Evolutionary conservation across 2,797 vertebrate genomes (phyloP).

Genomic region (Emydoidea blandingii): DNA sequence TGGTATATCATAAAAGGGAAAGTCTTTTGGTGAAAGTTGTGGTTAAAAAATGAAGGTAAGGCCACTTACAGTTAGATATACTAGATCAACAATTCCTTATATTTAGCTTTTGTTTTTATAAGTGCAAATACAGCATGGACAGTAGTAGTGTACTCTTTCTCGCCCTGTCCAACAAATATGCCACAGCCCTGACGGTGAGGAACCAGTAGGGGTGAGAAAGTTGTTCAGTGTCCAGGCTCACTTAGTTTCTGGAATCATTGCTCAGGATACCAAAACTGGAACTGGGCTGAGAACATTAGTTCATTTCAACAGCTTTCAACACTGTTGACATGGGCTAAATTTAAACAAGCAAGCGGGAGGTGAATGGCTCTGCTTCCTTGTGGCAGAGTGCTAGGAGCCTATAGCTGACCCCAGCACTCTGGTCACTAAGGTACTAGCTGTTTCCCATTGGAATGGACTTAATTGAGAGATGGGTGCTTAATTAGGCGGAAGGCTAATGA

Average conservation of each 20-base stretch:
- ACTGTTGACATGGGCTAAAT: not conserved
- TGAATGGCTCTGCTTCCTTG: not conserved
- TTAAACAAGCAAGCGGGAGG: not conserved
- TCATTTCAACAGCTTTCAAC: not conserved
- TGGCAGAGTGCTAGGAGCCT: not conserved
- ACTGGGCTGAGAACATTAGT: not conserved
- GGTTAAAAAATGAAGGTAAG: conserved; percentile 59
- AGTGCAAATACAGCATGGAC: not conserved
- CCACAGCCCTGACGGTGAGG: not conserved
- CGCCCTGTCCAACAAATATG: rapidly evolving
- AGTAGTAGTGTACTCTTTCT: not conserved
- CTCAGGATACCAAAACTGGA: not conserved
- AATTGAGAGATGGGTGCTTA: not conserved
- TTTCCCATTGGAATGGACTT: not conserved
- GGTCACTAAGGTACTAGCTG: not conserved
- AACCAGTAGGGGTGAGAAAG: not conserved
- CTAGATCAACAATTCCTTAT: conserved; percentile 5
- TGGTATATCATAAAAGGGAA: conserved; percentile 31
- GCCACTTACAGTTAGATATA: conserved; percentile 42
- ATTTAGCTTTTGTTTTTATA: conserved; percentile 7
- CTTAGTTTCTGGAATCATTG: not conserved
- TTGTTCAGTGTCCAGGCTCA: not conserved
- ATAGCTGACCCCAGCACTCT: not conserved
- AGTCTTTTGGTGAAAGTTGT: conserved; percentile 52
- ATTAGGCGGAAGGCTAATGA: not conserved